Conservation (phyloP, 2,797 vertebrate genomes). For the Falco rusticolus region DNA sequence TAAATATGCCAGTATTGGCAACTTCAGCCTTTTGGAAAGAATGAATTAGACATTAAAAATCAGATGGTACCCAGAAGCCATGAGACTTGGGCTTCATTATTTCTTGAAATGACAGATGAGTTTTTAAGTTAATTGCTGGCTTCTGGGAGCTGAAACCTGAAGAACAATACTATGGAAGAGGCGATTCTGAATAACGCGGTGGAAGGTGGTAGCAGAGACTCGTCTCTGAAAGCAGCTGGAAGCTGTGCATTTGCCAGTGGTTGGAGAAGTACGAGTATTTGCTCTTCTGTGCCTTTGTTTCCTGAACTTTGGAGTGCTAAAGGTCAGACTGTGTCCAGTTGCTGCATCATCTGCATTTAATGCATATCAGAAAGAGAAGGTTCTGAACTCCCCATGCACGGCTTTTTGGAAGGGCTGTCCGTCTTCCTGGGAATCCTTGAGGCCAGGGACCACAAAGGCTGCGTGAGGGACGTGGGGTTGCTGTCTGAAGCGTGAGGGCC, state of each 20-base stretch:
- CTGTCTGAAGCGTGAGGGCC: background rate
- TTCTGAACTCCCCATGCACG: background rate
- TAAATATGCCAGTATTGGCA: background rate
- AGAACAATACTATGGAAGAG: background rate
- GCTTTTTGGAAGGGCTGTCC: background rate
- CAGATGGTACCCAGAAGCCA: background rate
- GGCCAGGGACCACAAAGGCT: background rate
- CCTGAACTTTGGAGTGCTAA: background rate
- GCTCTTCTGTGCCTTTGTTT: background rate
- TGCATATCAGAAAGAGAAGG: background rate
- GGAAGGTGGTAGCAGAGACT: background rate
- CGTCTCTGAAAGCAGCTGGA: background rate
- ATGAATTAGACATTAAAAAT: background rate
- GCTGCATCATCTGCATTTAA: background rate
- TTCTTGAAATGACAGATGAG: background rate
- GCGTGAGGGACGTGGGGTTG: fast-evolving
- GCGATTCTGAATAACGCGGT: background rate
- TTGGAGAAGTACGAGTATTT: background rate
- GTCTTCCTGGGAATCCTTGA: fast-evolving
- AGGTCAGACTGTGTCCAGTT: background rate
- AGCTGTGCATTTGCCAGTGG: background rate
- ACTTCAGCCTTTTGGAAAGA: background rate
- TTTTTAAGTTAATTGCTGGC: background rate
- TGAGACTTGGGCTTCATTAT: background rate
- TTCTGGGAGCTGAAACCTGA: background rate